A percentile compares a stretch with the other conserved stretches of the same genome.
Evolutionary conservation across 2,888 invertebrate species (phyloP).

Genomic region (Reticulitermes lucifugus): DNA sequence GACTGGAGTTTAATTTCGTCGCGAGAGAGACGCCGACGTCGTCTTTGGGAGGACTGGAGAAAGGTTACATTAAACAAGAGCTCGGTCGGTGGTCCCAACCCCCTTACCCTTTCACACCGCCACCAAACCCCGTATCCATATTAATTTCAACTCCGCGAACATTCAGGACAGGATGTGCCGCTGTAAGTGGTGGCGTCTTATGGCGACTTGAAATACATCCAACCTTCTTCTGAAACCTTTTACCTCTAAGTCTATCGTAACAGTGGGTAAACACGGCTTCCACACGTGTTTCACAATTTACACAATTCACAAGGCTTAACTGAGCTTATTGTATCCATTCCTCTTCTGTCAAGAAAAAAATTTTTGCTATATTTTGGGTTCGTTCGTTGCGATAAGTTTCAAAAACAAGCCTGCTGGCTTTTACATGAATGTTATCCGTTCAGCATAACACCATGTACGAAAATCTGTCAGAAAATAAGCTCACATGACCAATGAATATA

Average conservation of each 20-base stretch:
- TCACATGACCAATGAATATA: too few species aligned
- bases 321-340: too few species aligned
- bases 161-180: background rate
- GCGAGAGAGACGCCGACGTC: background rate
- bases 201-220: background rate
- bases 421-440: too few species aligned
- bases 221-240: background rate
- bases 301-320: too few species aligned
- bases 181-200: background rate
- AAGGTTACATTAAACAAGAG: slow-evolving; percentile 17
- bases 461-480: too few species aligned
- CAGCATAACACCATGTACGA: too few species aligned
- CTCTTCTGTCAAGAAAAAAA: too few species aligned
- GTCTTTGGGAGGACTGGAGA: background rate
- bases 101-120: background rate
- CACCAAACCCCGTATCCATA: background rate
- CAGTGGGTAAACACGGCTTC: too few species aligned
- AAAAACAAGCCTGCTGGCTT: too few species aligned
- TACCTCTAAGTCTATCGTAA: background rate
- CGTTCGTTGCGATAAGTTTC: too few species aligned
- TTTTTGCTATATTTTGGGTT: too few species aligned
- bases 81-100: slow-evolving; percentile 8
- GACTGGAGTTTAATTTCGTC: slow-evolving; percentile 15
- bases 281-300: too few species aligned
- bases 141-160: background rate